Evolutionary conservation across 2,113 vertebrate genomes (phyloP), one percentile per base, ranked within the genome.

Genomic region (Amblyornis subalaris): DNA sequence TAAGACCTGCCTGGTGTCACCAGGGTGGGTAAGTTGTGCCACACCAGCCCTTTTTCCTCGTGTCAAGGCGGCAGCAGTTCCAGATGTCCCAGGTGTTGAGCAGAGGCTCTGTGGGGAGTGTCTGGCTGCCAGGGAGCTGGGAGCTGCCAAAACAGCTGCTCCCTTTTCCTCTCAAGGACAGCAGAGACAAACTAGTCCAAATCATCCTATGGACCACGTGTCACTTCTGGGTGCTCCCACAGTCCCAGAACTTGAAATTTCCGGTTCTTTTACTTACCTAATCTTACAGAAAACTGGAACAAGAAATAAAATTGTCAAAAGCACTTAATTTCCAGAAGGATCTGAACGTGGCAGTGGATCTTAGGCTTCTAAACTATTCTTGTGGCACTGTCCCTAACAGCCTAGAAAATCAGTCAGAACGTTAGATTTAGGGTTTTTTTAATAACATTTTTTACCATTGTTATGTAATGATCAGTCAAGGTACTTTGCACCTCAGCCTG

Each of bases 101-200:
- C 6, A 0, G 70, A 58, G 44, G 53, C 29, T 66, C 61, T 75
- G 40, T 35, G 8, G 44, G 35, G n/a, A 62, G 48, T 2, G 0
- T 85, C 60, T 81, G 69, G 48, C 73, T 79, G 69, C 51, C 47
- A 40, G n/a, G 17, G 19, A 75, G 8, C 28, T 65, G 53, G 3
- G 26, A 94, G 62, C 64, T 84, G 90, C 75, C 61, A 76, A 48
- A 88, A 73, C 36, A 70, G 38, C 61, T 73, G 42, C 62, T 90
- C 35, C 28, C 5, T 70, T 77, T 83, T 73, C 48, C 75, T 88
- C 38, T 40, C 42, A 84, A 81, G 80, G 57, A 29, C 26, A 4
- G 6, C 7, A 8, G 54, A 62, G 60, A 28, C 7, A 60, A 69
- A 57, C 22, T 28, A 13, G 18, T 36, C 40, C 16, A 62, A 85